Base-by-base conservation (phyloP, 2,113 vertebrate species). In the Orycteropus afer region DNA sequence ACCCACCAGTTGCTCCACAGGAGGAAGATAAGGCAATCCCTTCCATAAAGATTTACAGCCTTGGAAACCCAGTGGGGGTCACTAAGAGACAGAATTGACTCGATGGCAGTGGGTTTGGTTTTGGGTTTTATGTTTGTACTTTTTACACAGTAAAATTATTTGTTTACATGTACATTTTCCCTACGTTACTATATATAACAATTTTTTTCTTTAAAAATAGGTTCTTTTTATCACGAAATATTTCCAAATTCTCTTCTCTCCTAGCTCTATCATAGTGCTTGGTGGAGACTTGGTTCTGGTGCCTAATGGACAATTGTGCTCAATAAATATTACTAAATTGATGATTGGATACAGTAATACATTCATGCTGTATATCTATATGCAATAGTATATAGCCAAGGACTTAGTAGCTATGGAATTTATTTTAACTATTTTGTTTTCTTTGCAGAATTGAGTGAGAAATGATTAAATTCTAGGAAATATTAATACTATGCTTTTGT, bases 401-500 rank as follows among this genome's bases (percentile, higher is more conserved):
- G 40, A 40, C 63, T 89, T 42, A 76, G 34, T 87, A 92, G n/a
- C 40, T 91, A 6, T 73, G 63, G 40, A 94, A 20, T 89, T 94
- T 86, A 1, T 63, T 94, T 42, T 69, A 83, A 47, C 40, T 57
- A 15, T 83, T 69, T 93, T 91, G 25, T 87, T 90, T 32, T 91
- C 34, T 76, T 77, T 96, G 84, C 55, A 76, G 89, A 91, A 42
- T 92, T 32, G 55, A 59, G 49, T 71, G 71, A 14, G 87, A 91
- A 94, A 40, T 23, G 40, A 90, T 4, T 2, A 93, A 89, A 47
- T 67, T 91, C 45, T 89, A n/a, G 20, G 32, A 14, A 86, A 71
- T 73, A 34, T 65, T 71, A 94, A 57, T 84, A 65, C 34, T 34
- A n/a, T 59, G n/a, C 42, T 94, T 94, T 94, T 83, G 40, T 84